Evolutionary conservation across 1,140 invertebrate genomes (phyloP).

Genomic region (Hestina assimilis): DNA sequence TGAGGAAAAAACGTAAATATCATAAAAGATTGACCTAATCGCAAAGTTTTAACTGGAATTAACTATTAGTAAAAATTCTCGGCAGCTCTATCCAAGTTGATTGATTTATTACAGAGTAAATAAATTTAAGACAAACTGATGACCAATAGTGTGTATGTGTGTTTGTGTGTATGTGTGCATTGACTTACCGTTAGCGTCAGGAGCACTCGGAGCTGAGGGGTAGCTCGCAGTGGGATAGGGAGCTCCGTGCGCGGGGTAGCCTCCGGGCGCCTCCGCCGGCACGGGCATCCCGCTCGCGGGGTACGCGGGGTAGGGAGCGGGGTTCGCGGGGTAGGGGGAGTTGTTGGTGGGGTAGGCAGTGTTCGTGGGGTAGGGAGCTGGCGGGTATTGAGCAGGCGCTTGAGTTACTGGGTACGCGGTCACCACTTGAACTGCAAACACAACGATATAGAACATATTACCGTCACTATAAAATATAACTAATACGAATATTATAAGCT

Average conservation of each 20-base stretch:
- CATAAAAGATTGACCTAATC: too few relatives aligned
- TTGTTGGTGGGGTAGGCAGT: conserved; percentile 1
- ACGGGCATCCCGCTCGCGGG: neutral
- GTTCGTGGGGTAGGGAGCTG: neutral
- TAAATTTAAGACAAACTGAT: too few relatives aligned
- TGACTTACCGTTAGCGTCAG: conserved; percentile 42
- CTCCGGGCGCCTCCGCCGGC: neutral
- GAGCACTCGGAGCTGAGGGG: conserved; percentile 42
- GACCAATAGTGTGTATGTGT: too few relatives aligned
- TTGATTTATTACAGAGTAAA: too few relatives aligned
- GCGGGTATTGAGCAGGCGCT: neutral
- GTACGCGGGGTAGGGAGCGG: conserved; percentile 25
- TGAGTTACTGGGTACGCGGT: conserved; percentile 32
- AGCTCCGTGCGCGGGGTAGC: conserved; percentile 6
- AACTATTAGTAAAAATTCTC: too few relatives aligned
- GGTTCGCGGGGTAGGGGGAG: conserved; percentile 26
- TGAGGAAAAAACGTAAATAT: too few relatives aligned
- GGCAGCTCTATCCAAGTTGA: too few relatives aligned
- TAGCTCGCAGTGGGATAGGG: conserved; percentile 28
- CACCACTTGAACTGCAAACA: conserved; percentile 25
- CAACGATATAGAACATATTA: too few relatives aligned
- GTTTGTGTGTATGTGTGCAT: neutral
- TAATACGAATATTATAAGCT: too few relatives aligned
- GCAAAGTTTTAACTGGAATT: too few relatives aligned
- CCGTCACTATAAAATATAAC: too few relatives aligned